Base-by-base conservation (phyloP, 1,140 invertebrate species). In the Lepidotrigona ventralis region DNA sequence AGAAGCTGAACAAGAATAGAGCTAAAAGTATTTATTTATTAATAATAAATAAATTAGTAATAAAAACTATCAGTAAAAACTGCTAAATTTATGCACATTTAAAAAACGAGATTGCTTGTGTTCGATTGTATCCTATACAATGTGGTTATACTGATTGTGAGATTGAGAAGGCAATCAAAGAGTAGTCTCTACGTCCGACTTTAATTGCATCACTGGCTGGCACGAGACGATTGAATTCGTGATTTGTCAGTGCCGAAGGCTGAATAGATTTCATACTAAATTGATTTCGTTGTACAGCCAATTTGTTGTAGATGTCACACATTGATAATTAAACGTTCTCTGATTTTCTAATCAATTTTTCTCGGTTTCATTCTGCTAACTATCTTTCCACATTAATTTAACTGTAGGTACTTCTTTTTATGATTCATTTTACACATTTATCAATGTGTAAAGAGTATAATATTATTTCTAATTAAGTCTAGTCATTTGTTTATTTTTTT, bases 261-360 rank as follows among this genome's bases (percentile, higher is more conserved):
- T 75, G 79, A 81, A 66, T 75, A 81, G 79, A 81, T 66, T 75
- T 66, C 79, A 68, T 60, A 71, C 75, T 74, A 54, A 81, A 81
- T 75, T 51, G 60, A 66, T 74, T 81, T 66, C 17, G 26, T 21
- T 11, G 60, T 56, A 19, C 53, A 21, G 26, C 5, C 17, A 73
- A 71, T 54, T 74, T 39, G 23, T 54, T 54, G 5, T 19, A 19
- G 12, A 53, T 75, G 71, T 74, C 60, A 74, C 23, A 53, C 39
- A 6, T 33, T 23, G 17, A 75, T 29, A 46, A 54, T 56, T 17
- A 26, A 29, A 33, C 78, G 5, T 60, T 29, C 17, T 23, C 19
- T 64, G 56, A 64, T 46, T 64, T 51, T 15, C 53, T 54, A 69
- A 69, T 69, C 23, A 21, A n/a, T 46, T 39, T 70, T 51, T 8